Conservation (phyloP, 2,888 invertebrate species). For the Eueremaeus valkanovi region DNA sequence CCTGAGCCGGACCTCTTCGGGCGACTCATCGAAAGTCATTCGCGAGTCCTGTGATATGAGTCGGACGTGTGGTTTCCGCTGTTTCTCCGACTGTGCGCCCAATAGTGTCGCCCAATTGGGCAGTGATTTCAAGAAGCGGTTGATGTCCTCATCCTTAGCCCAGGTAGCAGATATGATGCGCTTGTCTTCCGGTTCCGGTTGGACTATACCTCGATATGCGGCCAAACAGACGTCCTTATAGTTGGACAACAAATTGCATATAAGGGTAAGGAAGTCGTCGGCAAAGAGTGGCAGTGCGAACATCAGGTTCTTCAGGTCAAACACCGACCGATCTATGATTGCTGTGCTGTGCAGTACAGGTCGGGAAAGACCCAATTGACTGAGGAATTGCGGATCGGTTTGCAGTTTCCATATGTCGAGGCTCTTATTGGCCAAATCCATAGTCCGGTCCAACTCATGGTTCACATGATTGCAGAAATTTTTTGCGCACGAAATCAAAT, state of each 20-base stretch:
- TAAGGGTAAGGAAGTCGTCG: constrained; percentile 68
- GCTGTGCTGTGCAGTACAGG: constrained; percentile 69
- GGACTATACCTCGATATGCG: constrained; percentile 69
- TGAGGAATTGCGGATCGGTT: constrained; percentile 65
- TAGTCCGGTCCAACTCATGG: constrained; percentile 61
- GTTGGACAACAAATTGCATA: constrained; percentile 65
- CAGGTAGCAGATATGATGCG: constrained; percentile 77
- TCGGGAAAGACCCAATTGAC: constrained; percentile 60
- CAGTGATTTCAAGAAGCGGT: constrained; percentile 76
- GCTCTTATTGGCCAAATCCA: constrained; percentile 68
- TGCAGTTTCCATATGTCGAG: constrained; percentile 75
- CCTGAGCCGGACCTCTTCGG: constrained; percentile 70
- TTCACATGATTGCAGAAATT: constrained; percentile 76
- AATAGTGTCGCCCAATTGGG: constrained; percentile 61
- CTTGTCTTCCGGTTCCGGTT: constrained; percentile 71
- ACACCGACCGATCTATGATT: constrained; percentile 64
- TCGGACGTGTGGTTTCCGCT: constrained; percentile 8
- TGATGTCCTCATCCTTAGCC: constrained; percentile 93
- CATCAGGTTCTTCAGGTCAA: constrained; percentile 65
- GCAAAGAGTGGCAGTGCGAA: constrained; percentile 69
- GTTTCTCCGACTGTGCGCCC: constrained; percentile 1
- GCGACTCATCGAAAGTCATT: constrained; percentile 62
- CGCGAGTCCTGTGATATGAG: constrained; percentile 9
- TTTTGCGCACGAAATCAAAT: constrained; percentile 79
- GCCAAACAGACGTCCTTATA: constrained; percentile 67